These are phyloP conservation scores for Haliclystus octoradiatus DNA, from an alignment of 30 jellyfish, hydroid and myxozoan species.

Conservation along the genomic window DNA sequence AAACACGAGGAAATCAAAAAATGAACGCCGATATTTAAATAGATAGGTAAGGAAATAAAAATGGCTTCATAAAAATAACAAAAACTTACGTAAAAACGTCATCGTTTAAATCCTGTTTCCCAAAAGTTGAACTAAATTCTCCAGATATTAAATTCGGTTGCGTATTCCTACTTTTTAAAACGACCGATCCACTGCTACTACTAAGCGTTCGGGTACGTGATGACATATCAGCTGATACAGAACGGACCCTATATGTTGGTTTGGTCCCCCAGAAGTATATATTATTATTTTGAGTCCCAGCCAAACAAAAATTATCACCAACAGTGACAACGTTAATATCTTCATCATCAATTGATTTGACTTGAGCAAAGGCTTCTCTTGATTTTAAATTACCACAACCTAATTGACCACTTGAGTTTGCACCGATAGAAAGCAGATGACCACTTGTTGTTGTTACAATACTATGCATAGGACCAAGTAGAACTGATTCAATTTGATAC, in stretches of 20 bases:
- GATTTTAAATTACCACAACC: conserved; percentile 72
- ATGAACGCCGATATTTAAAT: no score
- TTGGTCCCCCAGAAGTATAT: conserved; percentile 83
- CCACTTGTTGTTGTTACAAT: conserved; percentile 55
- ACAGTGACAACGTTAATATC: conserved; percentile 18
- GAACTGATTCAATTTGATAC: conserved; percentile 32
- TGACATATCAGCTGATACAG: conserved; percentile 16
- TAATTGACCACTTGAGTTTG: conserved; percentile 68
- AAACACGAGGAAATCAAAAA: no score
- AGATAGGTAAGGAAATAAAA: no score
- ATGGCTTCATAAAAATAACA: no score
- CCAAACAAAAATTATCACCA: neutral
- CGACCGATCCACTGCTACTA: neutral
- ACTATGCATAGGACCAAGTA: conserved; percentile 58
- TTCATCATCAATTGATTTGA: conserved; percentile 73
- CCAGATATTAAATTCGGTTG: no score
- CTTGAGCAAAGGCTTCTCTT: conserved; percentile 51
- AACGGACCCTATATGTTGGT: conserved; percentile 33
- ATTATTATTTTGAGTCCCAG: neutral
- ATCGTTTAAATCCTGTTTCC: no score
- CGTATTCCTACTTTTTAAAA: no score
- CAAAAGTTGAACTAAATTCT: no score
- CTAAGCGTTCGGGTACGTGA: neutral
- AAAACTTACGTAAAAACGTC: no score
- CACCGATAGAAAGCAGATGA: conserved; percentile 53